Evolutionary conservation across 2,888 invertebrate species (phyloP), one percentile per base, ranked within the genome.

Genomic region (Smittia sp.): DNA sequence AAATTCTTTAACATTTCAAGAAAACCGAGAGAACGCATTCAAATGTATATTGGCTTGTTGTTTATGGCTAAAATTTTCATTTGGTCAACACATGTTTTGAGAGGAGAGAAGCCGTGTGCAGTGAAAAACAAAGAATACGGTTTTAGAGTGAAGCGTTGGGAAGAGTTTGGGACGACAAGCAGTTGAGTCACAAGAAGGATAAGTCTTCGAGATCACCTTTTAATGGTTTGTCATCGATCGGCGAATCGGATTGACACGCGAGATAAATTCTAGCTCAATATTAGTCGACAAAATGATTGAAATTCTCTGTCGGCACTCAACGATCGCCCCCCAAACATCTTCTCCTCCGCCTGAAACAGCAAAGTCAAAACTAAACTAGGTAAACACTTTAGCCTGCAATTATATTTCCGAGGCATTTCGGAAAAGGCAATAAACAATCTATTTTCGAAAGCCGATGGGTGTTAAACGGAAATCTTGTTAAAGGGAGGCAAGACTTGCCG

Each of bases 51-150:
- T 27, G 63, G 63, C 58, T 58, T 15, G 27, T 54, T 54, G 54
- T 58, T 27, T 70, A 58, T 70, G n/a, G 32, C 58, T 72, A 38
- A 62, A 62, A 72, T 25, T 62, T 20, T 68, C 72, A 72, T 72
- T 72, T 72, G 72, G 72, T 72, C 72, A 72, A 72, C 72, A 72
- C 72, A 72, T 72, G 72, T 72, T 62, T 72, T 32, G 18, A 18
- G 9, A 32, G 27, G 39, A 38, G 9, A 32, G 27, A 66, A 38
- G 9, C 66, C 20, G 58, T 58, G 66, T 66, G 38, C 66, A 66
- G 15, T 18, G 39, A 66, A 66, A 18, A 68, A 68, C 24, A 68
- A 68, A 39, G 22, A 58, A 58, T 22, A 18, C 18, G 18, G 22
- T 7, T 58, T 58, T 58, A 22, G 22, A 58, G 58, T 46, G 46